Conservation (phyloP, 2,797 vertebrate species). For the Myotis myotis region DNA sequence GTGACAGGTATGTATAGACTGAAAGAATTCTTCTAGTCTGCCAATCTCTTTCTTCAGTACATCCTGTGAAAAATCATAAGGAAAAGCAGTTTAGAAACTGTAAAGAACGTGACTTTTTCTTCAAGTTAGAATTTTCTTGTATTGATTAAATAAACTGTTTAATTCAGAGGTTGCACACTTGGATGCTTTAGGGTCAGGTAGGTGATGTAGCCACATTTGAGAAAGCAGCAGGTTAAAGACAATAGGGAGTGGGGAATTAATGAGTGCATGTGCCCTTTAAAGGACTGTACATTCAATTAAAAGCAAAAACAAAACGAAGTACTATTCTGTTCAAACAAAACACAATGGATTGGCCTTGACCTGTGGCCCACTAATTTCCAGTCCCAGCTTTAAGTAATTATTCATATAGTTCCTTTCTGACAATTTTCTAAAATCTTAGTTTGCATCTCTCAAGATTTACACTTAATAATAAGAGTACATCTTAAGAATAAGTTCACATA, state of each 20-base stretch:
- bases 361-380: neutral
- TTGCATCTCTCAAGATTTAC: conserved; percentile 6
- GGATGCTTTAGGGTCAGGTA: neutral
- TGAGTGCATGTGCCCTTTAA: neutral
- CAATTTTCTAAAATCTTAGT: neutral
- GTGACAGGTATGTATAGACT: conserved; percentile 77
- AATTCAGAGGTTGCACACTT: neutral
- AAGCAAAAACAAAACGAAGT: neutral
- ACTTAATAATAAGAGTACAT: neutral
- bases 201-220: neutral
- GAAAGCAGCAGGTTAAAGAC: neutral
- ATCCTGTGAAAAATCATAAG: conserved; percentile 76
- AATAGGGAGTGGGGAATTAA: neutral
- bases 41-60: conserved; percentile 78
- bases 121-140: conserved; percentile 8
- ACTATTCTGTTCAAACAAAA: neutral
- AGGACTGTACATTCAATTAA: neutral
- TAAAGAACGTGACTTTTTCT: conserved; percentile 4
- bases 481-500: neutral
- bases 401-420: neutral
- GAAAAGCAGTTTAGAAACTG: conserved; percentile 27
- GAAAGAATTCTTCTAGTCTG: conserved; percentile 80
- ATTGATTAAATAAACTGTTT: neutral
- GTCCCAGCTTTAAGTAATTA: neutral
- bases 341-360: neutral